Percentiles rank a stretch among this genome's conserved stretches.
Conservation (phyloP, 2,888 invertebrate species). For the Girardia tigrina region DNA sequence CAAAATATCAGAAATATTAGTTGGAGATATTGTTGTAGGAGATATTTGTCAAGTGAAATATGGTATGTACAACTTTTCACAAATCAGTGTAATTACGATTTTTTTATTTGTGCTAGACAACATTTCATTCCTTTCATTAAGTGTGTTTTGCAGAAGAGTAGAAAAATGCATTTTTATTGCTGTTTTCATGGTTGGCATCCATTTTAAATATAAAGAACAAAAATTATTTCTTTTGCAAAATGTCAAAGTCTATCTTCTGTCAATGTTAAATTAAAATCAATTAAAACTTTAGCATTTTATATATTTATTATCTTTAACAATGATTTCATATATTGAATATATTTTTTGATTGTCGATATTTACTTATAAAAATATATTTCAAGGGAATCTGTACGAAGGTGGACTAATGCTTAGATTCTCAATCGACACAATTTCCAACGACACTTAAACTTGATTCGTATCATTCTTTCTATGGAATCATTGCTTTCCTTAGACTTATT, state of each 20-base stretch:
- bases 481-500: too few species aligned
- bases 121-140: slow-evolving; percentile 10
- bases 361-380: too few species aligned
- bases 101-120: neutral
- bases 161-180: neutral
- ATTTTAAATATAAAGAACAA: neutral
- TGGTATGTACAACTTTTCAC: slow-evolving; percentile 50
- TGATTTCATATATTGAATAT: too few species aligned
- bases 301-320: too few species aligned
- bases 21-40: slow-evolving; percentile 90
- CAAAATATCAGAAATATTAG: slow-evolving; percentile 80
- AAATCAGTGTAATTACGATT: neutral
- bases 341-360: too few species aligned
- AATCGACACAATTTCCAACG: too few species aligned
- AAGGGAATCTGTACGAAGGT: too few species aligned
- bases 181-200: neutral
- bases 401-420: too few species aligned
- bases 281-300: too few species aligned
- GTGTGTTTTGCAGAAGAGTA: neutral
- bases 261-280: too few species aligned
- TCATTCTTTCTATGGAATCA: too few species aligned
- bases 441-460: too few species aligned
- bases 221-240: neutral
- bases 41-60: slow-evolving; percentile 78
- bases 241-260: neutral